Percentiles rank a stretch among this genome's conserved stretches.
phyloP scores from a whole-genome alignment of 1,140 invertebrate species.

The Plodia interpunctella region DNA sequence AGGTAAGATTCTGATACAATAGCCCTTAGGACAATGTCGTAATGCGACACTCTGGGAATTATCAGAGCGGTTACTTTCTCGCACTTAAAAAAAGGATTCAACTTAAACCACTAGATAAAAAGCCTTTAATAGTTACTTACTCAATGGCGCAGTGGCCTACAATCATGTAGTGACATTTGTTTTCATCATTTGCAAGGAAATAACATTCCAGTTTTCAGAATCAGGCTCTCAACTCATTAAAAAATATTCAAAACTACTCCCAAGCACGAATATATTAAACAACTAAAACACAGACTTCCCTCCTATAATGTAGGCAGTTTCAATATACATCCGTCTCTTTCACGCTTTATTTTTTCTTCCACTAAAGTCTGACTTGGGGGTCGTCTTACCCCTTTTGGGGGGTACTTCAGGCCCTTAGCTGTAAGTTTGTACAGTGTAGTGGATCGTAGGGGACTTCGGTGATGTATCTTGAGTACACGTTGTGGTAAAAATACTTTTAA shows the following conservation, averaged over 20 bases:
- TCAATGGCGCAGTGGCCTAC: too few species aligned
- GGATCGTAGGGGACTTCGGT: conserved; percentile 68
- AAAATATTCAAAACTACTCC: background rate
- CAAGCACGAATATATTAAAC: background rate
- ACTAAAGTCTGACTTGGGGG: conserved; percentile 71
- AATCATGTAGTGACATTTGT: too few species aligned
- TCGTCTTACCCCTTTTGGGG: conserved; percentile 74
- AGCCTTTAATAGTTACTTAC: background rate
- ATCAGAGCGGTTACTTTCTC: conserved; percentile 17
- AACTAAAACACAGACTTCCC: background rate
- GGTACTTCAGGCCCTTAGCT: conserved; percentile 72
- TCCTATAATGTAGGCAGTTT: conserved; percentile 2
- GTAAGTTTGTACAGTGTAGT: conserved; percentile 75
- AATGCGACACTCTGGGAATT: conserved; percentile 5
- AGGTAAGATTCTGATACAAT: conserved; percentile 3
- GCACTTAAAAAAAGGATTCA: background rate
- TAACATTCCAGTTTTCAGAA: too few species aligned
- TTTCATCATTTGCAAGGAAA: too few species aligned
- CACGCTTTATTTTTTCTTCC: conserved; percentile 63
- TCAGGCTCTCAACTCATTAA: background rate
- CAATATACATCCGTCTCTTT: conserved; percentile 12
- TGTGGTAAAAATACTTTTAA: conserved; percentile 31
- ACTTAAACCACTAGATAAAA: background rate
- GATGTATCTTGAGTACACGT: conserved; percentile 67
- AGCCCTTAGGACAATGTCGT: conserved; percentile 16